These are phyloP conservation scores for Chaetodon trifascialis DNA, from an alignment of 2,113 vertebrate genomes.

Conservation along the genomic window DNA sequence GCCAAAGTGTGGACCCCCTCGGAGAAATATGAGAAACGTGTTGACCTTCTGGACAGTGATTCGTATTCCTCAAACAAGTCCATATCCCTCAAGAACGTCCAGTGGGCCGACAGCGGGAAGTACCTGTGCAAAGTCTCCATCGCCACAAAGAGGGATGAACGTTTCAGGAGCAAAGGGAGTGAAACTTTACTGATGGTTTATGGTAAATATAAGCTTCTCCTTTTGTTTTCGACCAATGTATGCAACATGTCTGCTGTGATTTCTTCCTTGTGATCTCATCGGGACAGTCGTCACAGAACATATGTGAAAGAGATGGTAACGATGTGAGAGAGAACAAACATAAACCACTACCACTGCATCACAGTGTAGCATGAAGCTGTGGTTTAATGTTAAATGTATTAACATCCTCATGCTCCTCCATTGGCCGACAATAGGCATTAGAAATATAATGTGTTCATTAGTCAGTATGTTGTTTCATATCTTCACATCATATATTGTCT, in stretches of 20 bases:
- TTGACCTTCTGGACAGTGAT: constrained; percentile 25
- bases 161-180: constrained; percentile 41
- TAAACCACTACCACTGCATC: not conserved
- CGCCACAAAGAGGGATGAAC: accelerated
- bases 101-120: constrained; percentile 64
- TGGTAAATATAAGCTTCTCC: constrained; percentile 56
- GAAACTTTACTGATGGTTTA: constrained; percentile 54
- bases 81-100: constrained; percentile 49
- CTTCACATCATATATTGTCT: too few species aligned
- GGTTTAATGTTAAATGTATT: too few species aligned
- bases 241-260: not conserved
- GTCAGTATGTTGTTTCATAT: too few species aligned
- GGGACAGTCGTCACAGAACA: not conserved
- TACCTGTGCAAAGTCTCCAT: constrained; percentile 74
- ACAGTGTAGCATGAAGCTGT: not conserved
- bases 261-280: not conserved
- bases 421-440: too few species aligned
- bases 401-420: too few species aligned
- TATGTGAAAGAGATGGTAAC: not conserved
- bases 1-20: not conserved
- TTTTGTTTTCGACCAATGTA: too few species aligned
- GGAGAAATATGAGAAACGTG: constrained; percentile 4
- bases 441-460: too few species aligned
- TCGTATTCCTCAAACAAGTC: constrained; percentile 29
- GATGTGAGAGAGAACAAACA: not conserved